Conservation (phyloP, 2,797 vertebrate species). For the Pseudochirops corinnae region DNA sequence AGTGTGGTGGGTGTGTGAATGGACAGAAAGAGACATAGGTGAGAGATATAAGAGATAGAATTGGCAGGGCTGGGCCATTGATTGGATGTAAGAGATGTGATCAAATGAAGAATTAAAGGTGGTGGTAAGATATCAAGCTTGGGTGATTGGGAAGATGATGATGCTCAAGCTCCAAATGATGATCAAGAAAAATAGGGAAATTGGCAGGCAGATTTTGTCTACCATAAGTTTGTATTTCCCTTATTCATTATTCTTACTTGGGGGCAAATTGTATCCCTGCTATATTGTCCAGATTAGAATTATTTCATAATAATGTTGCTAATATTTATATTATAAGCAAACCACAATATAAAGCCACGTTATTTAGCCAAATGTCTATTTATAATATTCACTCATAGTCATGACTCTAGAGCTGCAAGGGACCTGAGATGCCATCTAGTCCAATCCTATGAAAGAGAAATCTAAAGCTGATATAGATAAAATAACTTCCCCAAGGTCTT, state of each 20-base stretch:
- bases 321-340: not conserved
- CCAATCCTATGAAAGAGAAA: not conserved
- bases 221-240: not conserved
- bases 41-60: not conserved
- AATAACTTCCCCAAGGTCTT: not conserved
- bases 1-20: not conserved
- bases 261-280: rapidly evolving
- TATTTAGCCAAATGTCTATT: not conserved
- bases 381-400: not conserved
- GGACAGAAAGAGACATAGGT: not conserved
- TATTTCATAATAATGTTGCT: not conserved
- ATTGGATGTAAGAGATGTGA: not conserved
- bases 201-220: not conserved
- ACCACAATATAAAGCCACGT: not conserved
- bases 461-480: not conserved
- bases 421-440: not conserved
- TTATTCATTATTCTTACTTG: not conserved
- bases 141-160: not conserved
- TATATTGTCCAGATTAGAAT: not conserved
- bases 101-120: not conserved
- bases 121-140: not conserved
- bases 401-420: not conserved
- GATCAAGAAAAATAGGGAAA: not conserved
- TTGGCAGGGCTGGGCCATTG: not conserved
- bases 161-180: not conserved